Conservation (phyloP, 2,797 vertebrate species). For the Sebastes matsubarae region DNA sequence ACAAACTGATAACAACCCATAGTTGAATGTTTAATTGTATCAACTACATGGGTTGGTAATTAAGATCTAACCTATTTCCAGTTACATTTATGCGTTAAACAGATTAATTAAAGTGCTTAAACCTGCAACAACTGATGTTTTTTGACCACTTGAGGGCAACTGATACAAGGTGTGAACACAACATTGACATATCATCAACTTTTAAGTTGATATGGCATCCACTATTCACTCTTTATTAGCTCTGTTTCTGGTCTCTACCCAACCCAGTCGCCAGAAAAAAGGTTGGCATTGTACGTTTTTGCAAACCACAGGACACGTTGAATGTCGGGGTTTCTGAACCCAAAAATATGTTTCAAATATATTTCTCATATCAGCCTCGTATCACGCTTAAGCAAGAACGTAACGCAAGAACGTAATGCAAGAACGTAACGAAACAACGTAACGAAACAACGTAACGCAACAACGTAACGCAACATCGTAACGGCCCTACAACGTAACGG, state of each 20-base stretch:
- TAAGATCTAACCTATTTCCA: background rate
- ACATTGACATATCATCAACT: background rate
- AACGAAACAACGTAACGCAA: rapidly evolving
- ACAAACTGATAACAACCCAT: background rate
- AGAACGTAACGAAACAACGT: too few species aligned
- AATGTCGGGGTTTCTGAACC: too few species aligned
- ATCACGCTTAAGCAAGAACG: rapidly evolving
- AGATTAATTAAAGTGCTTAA: background rate
- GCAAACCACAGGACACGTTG: too few species aligned
- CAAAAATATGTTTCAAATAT: too few species aligned
- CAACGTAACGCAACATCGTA: too few species aligned
- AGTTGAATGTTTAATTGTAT: background rate
- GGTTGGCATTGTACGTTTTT: too few species aligned
- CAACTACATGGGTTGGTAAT: background rate
- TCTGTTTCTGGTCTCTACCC: too few species aligned
- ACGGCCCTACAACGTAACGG: too few species aligned
- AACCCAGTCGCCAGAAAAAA: too few species aligned
- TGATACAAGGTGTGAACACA: background rate
- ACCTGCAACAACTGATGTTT: background rate
- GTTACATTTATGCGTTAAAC: background rate
- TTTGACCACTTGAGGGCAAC: background rate
- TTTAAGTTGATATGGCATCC: too few species aligned
- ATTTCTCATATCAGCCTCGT: too few species aligned
- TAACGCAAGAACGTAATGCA: rapidly evolving
- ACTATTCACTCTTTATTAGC: background rate